Base-by-base conservation (phyloP, 1,140 invertebrate species). In the Lysiphlebus fabarum region DNA sequence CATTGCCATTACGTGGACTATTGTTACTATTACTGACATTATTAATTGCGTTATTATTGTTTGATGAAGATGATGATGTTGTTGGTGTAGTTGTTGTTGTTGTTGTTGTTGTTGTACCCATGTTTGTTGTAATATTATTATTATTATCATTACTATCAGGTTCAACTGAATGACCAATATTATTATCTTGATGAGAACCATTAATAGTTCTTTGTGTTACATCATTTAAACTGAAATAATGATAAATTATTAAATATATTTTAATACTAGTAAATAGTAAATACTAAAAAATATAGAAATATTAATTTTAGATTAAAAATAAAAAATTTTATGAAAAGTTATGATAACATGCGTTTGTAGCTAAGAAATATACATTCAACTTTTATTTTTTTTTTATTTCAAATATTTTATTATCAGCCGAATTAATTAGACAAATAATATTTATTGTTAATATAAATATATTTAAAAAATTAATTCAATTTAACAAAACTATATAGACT, bases 191-290 rank as follows among this genome's bases (percentile, higher is more conserved):
- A 34, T 57, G 65, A 58, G 6, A 56, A 55, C 62, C 59, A 62
- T 65, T 70, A 12, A 70, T 61, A 56, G 67, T 70, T 55, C 68
- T 70, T 55, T 75, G 76, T 14, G 77, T 68, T 11, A 72, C 66
- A 47, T 79, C 72, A 59, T 76, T 78, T 10, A 79, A 70, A 57
- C 77, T 79, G 61, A 33, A 71, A 64, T 37, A 61, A 9, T 36
- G 43, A 63, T n/a, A 26, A 26, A 26, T 26, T 26, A 26, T 26
- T 26, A n/a, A n/a, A n/a, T n/a, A n/a, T n/a, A n/a, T n/a, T n/a
- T n/a, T n/a, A n/a, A n/a, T n/a, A n/a, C n/a, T n/a, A n/a, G n/a
- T n/a, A n/a, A n/a, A n/a, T n/a, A n/a, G n/a, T n/a, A n/a, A n/a
- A n/a, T n/a, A n/a, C n/a, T n/a, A n/a, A n/a, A n/a, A n/a, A n/a